Percentiles rank a stretch among this genome's conserved stretches.
phyloP scores from a whole-genome alignment of 1,140 invertebrate genomes.

The Geopemphigus sp. region DNA sequence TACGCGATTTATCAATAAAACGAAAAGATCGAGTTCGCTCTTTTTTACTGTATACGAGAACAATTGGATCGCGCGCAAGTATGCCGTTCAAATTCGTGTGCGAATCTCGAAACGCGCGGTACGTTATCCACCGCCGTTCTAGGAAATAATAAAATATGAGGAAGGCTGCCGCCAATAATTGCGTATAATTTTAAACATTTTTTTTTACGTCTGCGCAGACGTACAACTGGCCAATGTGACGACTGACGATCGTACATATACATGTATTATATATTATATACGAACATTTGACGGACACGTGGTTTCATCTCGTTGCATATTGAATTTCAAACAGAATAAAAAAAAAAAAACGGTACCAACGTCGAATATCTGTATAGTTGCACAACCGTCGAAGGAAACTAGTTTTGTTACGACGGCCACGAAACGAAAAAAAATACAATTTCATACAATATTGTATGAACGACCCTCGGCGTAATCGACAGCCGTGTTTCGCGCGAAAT shows the following conservation, averaged over 20 bases:
- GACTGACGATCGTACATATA: constrained; percentile 1
- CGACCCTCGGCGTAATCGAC: too few relatives aligned
- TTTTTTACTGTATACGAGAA: too few relatives aligned
- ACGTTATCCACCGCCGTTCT: neutral
- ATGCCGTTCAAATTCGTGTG: constrained; percentile 13
- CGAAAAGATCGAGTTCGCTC: too few relatives aligned
- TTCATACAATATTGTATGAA: constrained; percentile 4
- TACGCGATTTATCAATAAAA: too few relatives aligned
- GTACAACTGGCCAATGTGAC: neutral
- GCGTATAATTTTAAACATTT: constrained; percentile 29
- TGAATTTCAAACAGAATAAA: constrained; percentile 23
- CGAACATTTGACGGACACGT: constrained; percentile 33
- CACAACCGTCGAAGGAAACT: neutral
- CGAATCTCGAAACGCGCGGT: neutral
- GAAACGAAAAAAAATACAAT: constrained; percentile 22
- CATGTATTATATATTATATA: too few relatives aligned
- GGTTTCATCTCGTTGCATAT: constrained; percentile 32
- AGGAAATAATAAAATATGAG: constrained; percentile 28
- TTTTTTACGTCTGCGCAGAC: constrained; percentile 14
- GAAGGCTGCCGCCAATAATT: constrained; percentile 18
- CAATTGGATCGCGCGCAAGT: too few relatives aligned
- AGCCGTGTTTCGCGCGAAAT: too few relatives aligned
- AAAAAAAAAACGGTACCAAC: neutral
- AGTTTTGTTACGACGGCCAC: constrained; percentile 4
- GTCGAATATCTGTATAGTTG: neutral